Conservation (phyloP, 2,797 vertebrate genomes). For the Lacerta viridis region DNA sequence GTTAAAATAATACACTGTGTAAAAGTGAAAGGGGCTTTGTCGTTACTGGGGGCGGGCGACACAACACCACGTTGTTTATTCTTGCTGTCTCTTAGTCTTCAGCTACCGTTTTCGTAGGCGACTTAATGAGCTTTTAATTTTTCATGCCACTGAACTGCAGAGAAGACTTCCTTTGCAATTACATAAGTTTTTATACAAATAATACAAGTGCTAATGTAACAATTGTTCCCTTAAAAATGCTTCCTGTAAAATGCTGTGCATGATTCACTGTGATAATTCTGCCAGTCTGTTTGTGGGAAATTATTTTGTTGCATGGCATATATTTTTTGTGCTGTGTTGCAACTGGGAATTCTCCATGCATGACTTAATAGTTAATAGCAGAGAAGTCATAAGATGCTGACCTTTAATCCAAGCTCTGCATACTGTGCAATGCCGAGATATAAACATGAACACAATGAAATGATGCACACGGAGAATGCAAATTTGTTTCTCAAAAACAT, state of each 20-base stretch:
- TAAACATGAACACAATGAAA: neutral
- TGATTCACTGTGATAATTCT: neutral
- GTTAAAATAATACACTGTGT: constrained; percentile 29
- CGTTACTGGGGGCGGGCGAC: neutral
- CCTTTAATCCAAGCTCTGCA: constrained; percentile 9
- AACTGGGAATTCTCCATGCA: neutral
- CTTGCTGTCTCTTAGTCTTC: constrained; percentile 20
- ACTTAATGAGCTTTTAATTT: constrained; percentile 30
- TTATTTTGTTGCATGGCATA: neutral
- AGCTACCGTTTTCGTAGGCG: neutral
- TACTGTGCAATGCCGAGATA: neutral
- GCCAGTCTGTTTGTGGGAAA: constrained; percentile 6
- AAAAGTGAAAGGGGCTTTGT: constrained; percentile 14
- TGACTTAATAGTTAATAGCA: neutral
- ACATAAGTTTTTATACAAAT: constrained; percentile 6
- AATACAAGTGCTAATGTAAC: neutral
- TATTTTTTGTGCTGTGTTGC: neutral
- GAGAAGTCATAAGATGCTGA: neutral
- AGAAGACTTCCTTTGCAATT: neutral
- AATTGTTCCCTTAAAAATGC: constrained; percentile 9
- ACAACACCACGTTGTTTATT: constrained; percentile 35
- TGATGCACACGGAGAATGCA: neutral
- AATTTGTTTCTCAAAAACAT: neutral
- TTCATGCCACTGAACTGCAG: neutral
- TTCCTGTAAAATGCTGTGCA: neutral